Base-by-base conservation (phyloP, 2,888 invertebrate species). In the Tachina grossa region DNA sequence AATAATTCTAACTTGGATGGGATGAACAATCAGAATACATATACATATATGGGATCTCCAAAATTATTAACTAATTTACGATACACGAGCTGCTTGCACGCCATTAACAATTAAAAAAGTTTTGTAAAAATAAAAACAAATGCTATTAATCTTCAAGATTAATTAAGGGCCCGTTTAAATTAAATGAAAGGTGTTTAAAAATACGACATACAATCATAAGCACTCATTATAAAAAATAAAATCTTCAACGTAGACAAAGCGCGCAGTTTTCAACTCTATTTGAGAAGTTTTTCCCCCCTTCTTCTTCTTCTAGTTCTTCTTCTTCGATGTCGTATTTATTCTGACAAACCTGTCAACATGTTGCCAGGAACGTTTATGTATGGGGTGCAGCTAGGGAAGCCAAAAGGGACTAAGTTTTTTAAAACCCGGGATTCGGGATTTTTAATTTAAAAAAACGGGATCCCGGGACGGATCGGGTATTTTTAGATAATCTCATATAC, bases 301-400 rank as follows among this genome's bases (percentile, higher is more conserved):
- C 45, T 47, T 45, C 47, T 43, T 55, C 19, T 61, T 19, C 57
- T 22, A 2, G 22, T 31, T 31, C 45, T 47, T 45, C 47, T 43
- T 55, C 41, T 53, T 19, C 57, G 11, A 80, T 49, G 43, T 53
- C 9, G 19, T 79, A 75, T 61, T 75, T 80, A 80, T 82, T 78
- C 78, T 75, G 85, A 82, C 85, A 82, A 79, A 82, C 78, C 82
- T 85, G 85, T 85, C 85, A 85, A 83, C 82, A 85, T 85, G 85
- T 79, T 85, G 85, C 85, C 85, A 85, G 79, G 79, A 85, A 68
- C 76, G 49, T 72, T 85, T 82, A 68, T 65, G 75, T 79, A 65
- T 69, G 75, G 57, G 16, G 55, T 71, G 65, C 47, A n/a, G n/a
- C n/a, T n/a, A n/a, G n/a, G n/a, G n/a, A n/a, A n/a, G n/a, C n/a